Conservation (phyloP, 2,113 vertebrate species). For the Alouatta palliata region DNA sequence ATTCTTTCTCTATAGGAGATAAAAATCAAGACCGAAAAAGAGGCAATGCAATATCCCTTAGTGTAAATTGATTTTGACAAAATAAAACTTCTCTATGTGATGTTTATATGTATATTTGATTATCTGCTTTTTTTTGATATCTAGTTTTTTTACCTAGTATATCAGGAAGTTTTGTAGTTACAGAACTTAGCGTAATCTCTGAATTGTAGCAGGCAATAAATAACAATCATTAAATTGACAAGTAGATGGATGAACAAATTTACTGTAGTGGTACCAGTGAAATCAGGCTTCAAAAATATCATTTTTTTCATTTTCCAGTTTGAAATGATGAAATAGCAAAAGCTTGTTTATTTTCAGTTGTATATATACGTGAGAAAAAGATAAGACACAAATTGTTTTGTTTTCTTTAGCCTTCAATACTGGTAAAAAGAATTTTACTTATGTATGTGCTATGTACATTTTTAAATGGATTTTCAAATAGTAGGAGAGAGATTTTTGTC, state of each 20-base stretch:
- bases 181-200: background rate
- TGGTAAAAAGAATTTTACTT: background rate
- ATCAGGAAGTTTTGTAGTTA: background rate
- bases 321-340: background rate
- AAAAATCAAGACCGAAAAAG: background rate
- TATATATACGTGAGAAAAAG: background rate
- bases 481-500: background rate
- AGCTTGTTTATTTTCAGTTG: background rate
- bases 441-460: background rate
- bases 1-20: background rate
- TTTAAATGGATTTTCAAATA: constrained; percentile 15
- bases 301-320: background rate
- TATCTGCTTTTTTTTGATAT: background rate
- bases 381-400: background rate
- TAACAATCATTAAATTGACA: background rate
- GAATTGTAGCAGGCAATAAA: background rate
- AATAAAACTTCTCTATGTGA: background rate
- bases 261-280: background rate
- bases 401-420: background rate
- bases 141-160: background rate
- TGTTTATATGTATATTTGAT: background rate
- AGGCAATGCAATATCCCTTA: background rate
- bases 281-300: background rate
- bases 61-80: background rate
- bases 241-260: background rate